Percentiles rank a stretch among this genome's conserved stretches.
These are phyloP conservation scores for Pachyuromys duprasi DNA, from an alignment of 2,797 vertebrate species.

Conservation along the genomic window DNA sequence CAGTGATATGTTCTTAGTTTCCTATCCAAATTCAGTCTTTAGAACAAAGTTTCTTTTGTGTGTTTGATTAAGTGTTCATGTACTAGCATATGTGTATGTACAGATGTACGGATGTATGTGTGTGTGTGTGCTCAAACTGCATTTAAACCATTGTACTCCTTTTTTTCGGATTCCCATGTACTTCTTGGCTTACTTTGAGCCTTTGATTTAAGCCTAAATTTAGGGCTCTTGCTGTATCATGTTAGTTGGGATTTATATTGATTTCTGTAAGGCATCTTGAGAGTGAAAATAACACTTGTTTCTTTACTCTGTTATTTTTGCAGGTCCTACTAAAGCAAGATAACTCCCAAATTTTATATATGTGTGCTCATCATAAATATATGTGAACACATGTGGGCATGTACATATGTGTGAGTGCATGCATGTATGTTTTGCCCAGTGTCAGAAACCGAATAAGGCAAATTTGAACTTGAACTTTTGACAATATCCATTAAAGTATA, in stretches of 20 bases:
- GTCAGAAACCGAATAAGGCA: background rate
- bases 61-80: background rate
- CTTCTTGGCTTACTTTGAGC: constrained; percentile 20
- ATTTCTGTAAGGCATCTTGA: constrained; percentile 4
- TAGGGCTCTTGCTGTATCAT: background rate
- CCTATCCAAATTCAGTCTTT: constrained; percentile 26
- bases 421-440: background rate
- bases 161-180: background rate
- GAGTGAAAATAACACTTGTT: background rate
- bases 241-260: background rate
- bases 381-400: too few species aligned
- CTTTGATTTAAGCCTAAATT: background rate
- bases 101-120: background rate
- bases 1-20: constrained; percentile 18
- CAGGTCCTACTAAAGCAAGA: background rate
- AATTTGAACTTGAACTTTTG: background rate
- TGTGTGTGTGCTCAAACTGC: background rate
- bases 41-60: background rate
- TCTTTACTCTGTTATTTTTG: background rate
- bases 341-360: background rate
- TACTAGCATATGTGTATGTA: background rate
- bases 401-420: background rate
- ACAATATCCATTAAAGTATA: background rate
- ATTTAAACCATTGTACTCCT: constrained; percentile 45
- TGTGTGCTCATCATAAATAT: background rate